Base-by-base conservation (phyloP, 1,140 invertebrate genomes). In the Hormaphis cornu region DNA sequence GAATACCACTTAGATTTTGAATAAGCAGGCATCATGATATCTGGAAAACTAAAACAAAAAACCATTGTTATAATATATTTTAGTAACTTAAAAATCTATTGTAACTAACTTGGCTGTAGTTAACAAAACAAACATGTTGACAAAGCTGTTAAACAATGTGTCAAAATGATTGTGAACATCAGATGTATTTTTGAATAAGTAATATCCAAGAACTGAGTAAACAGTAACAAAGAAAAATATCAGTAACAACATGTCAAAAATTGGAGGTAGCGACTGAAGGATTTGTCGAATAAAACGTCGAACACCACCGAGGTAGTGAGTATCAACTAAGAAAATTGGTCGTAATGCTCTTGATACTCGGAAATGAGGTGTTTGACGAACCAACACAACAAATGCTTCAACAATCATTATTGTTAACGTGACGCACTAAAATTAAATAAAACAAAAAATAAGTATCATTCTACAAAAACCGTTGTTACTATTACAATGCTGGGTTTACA, bases 21-120 rank as follows among this genome's bases (percentile, higher is more conserved):
- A 79, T 92, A 94, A 0, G 91, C 87, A 12, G 89, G 90, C 91
- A 95, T 93, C 91, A 94, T 94, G 9, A 95, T 90, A 79, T 94
- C 91, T 22, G 91, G 91, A 80, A 89, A 94, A 79, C 90, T 93
- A 78, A 73, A 81, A 80, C 73, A 76, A 70, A 26, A 70, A 7
- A 42, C 2, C 1, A 14, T 14, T 26, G 5, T 37, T 3, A 28
- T 1, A 12, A 1, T 16, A 18, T 4, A 14, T 18, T 48, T 18
- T 28, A 28, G n/a, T 16, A 3, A 18, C 16, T 20, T 16, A 56
- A 46, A 42, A 28, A 24, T 53, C 10, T 22, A 59, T 16, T 7
- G 20, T n/a, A 63, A 84, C 86, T 85, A 82, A 94, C 91, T 95
- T 95, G 70, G 92, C 91, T 20, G 92, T 94, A 0, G 93, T 95